Evolutionary conservation across 2,113 vertebrate species (phyloP).

Genomic region (Nematolebias whitei): DNA sequence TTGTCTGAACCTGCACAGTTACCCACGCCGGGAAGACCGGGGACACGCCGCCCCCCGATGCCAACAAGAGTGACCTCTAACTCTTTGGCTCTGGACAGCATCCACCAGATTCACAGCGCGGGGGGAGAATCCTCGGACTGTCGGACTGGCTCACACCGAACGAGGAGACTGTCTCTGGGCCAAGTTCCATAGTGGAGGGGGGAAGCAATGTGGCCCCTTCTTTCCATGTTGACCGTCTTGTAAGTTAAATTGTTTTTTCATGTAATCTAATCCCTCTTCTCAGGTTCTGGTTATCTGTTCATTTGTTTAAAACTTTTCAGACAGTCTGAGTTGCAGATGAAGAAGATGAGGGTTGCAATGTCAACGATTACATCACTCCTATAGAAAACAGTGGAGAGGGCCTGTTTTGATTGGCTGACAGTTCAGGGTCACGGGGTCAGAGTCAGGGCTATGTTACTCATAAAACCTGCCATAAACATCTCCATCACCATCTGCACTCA

Average conservation of each 20-base stretch:
- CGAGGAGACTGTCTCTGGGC: conserved; percentile 78
- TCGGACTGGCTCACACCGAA: conserved; percentile 73
- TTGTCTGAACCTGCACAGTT: conserved; percentile 42
- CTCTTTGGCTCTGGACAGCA: conserved; percentile 71
- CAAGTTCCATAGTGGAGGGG: conserved; percentile 80
- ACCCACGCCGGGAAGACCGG: conserved; percentile 66
- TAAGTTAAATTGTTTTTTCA: conserved; percentile 65
- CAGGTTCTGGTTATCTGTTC: not conserved
- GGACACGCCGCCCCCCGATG: conserved; percentile 71
- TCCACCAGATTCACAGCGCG: conserved; percentile 71
- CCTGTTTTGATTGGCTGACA: conserved; percentile 76
- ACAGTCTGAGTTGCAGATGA: conserved; percentile 6
- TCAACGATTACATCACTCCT: conserved; percentile 68
- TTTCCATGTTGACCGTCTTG: conserved; percentile 85
- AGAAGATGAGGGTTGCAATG: conserved; percentile 43
- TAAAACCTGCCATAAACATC: conserved; percentile 77
- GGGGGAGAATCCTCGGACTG: conserved; percentile 69
- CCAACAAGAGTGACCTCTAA: conserved; percentile 75
- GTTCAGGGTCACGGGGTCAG: conserved; percentile 76
- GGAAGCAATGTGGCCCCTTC: conserved; percentile 84
- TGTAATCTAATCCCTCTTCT: conserved; percentile 2
- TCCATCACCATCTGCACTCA: conserved; percentile 69
- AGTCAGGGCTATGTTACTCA: conserved; percentile 67
- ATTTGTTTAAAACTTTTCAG: conserved; percentile 26
- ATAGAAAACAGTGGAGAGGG: conserved; percentile 64